Conservation (phyloP, 2,113 vertebrate genomes). For the Phainopepla nitens region DNA sequence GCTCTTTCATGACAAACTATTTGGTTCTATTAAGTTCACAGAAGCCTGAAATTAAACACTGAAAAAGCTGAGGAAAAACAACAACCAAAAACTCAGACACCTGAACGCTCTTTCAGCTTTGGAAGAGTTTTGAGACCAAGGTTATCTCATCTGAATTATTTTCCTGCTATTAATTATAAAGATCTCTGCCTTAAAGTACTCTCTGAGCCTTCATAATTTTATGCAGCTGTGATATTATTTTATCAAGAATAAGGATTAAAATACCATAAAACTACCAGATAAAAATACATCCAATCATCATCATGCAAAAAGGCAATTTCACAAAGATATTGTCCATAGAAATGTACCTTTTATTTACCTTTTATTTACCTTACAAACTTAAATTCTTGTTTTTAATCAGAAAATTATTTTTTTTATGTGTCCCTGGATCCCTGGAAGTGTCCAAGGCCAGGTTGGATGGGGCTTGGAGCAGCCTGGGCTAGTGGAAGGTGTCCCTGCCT, state of each 20-base stretch:
- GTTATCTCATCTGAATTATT: neutral
- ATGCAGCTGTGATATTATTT: neutral
- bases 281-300: neutral
- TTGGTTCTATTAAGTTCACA: neutral
- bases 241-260: neutral
- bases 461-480: accelerated
- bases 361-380: too few relatives aligned
- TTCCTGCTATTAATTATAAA: neutral
- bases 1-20: neutral
- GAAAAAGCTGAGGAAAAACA: neutral
- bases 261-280: neutral
- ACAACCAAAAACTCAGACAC: neutral
- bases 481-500: neutral
- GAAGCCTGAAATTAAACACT: neutral
- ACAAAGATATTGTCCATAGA: neutral
- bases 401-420: neutral
- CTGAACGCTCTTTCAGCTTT: neutral
- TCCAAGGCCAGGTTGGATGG: accelerated
- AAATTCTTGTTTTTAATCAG: neutral
- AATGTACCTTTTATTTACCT: neutral
- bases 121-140: neutral
- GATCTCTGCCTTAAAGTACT: neutral
- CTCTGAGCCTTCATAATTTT: neutral
- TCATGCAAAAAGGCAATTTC: neutral
- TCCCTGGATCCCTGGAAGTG: neutral